Evolutionary conservation across 1,140 invertebrate genomes (phyloP), one percentile per base, ranked within the genome.

Genomic region (Drosophila hydei): DNA sequence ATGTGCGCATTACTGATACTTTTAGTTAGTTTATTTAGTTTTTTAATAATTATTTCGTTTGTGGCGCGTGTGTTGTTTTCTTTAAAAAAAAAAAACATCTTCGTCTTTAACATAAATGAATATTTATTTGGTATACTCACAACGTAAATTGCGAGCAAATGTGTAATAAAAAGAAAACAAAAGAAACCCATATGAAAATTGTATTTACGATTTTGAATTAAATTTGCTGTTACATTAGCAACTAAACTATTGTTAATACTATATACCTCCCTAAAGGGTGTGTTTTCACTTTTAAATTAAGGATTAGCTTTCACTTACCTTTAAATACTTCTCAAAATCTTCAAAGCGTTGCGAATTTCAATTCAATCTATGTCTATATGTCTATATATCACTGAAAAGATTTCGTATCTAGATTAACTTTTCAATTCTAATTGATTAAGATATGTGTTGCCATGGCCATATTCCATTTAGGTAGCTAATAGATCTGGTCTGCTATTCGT

Each of bases 361-460:
- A n/a, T n/a, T n/a, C n/a, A n/a, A n/a, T n/a, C n/a, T n/a, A n/a
- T n/a, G n/a, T n/a, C n/a, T n/a, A n/a, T n/a, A n/a, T n/a, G n/a
- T n/a, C n/a, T n/a, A n/a, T n/a, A n/a, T n/a, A n/a, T n/a, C n/a
- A n/a, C n/a, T n/a, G n/a, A n/a, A n/a, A n/a, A n/a, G n/a, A n/a
- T n/a, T n/a, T n/a, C n/a, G n/a, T n/a, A n/a, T n/a, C n/a, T n/a
- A n/a, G n/a, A n/a, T n/a, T n/a, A n/a, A n/a, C n/a, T n/a, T n/a
- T n/a, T n/a, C n/a, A n/a, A n/a, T n/a, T n/a, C n/a, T 12, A 98
- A 93, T 78, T 95, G 94, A 92, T 98, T 97, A 1, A 99, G 93
- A 92, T 97, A 98, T 75, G 94, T 93, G 33, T 97, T 95, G 64
- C 97, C 97, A 92, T 96, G 94, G 71, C 96, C 97, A 91, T 97